Conservation (phyloP, 1,140 invertebrate genomes). For the Papilio dardanus region DNA sequence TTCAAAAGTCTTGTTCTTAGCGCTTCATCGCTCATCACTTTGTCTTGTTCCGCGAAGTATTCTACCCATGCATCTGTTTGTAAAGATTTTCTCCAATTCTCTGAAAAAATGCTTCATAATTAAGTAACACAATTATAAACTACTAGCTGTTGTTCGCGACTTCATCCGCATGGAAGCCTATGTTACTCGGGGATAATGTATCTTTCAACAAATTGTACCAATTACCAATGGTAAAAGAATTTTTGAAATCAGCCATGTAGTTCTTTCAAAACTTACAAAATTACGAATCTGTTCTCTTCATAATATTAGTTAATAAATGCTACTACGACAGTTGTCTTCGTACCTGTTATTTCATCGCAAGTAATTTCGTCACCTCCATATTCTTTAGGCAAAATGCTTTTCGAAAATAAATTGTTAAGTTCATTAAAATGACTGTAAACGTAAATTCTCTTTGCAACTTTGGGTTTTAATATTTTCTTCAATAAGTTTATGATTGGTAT, state of each 20-base stretch:
- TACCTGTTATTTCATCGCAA: conserved; percentile 41
- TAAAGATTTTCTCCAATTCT: conserved; percentile 62
- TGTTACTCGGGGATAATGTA: no score
- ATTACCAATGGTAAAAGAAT: no score
- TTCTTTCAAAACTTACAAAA: no score
- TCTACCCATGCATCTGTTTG: conserved; percentile 54
- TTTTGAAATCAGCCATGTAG: no score
- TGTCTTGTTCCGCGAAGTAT: conserved; percentile 55
- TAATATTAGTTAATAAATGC: no score
- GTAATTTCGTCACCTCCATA: conserved; percentile 40
- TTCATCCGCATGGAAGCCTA: no score
- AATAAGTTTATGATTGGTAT: conserved; percentile 76
- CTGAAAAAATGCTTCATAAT: conserved; percentile 44
- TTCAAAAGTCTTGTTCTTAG: conserved; percentile 52
- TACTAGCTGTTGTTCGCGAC: no score
- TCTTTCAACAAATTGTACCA: no score
- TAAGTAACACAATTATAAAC: not conserved
- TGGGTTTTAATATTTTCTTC: conserved; percentile 78
- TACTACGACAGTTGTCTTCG: no score
- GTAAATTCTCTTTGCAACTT: conserved; percentile 78
- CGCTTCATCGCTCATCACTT: conserved; percentile 62
- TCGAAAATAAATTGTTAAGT: conserved; percentile 25
- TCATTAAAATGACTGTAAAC: conserved; percentile 57
- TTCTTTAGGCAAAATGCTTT: conserved; percentile 38
- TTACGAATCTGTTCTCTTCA: no score